A percentile compares a stretch with the other conserved stretches of the same genome.
Conservation (phyloP, 2,113 vertebrate genomes). For the Genyomyrus donnyi region DNA sequence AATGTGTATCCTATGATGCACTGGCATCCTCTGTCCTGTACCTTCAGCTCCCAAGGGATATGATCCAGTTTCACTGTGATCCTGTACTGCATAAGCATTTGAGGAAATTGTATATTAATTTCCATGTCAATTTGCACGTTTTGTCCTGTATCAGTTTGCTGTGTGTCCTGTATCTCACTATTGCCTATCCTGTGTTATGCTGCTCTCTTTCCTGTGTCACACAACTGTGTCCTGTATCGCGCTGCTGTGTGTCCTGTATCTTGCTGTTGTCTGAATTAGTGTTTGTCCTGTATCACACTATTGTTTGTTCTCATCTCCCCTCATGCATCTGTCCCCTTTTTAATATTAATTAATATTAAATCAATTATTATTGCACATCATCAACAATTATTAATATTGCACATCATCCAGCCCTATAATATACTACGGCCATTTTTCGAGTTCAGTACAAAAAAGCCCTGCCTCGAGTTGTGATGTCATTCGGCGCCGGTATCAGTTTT, state of each 20-base stretch:
- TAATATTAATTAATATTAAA: no score
- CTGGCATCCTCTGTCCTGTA: background rate
- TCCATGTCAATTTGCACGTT: background rate
- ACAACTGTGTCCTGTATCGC: background rate
- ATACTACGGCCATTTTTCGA: no score
- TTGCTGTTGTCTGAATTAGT: background rate
- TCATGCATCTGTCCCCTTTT: background rate
- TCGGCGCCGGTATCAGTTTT: no score
- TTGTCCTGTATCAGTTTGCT: background rate
- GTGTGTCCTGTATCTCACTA: background rate
- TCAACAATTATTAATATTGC: no score
- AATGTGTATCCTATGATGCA: background rate
- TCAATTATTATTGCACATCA: no score
- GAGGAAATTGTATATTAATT: background rate
- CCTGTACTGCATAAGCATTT: background rate
- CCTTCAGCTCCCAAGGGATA: background rate
- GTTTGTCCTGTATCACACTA: background rate
- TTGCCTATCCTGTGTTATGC: background rate
- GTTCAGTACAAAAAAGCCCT: no score
- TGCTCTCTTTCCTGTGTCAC: background rate
- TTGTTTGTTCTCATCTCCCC: background rate
- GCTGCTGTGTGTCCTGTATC: background rate
- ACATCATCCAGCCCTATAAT: no score
- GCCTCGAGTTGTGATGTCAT: no score
- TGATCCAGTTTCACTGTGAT: background rate